Evolutionary conservation across 1,140 invertebrate genomes (phyloP), one percentile per base, ranked within the genome.

Genomic region (Zaprionus ornatus): DNA sequence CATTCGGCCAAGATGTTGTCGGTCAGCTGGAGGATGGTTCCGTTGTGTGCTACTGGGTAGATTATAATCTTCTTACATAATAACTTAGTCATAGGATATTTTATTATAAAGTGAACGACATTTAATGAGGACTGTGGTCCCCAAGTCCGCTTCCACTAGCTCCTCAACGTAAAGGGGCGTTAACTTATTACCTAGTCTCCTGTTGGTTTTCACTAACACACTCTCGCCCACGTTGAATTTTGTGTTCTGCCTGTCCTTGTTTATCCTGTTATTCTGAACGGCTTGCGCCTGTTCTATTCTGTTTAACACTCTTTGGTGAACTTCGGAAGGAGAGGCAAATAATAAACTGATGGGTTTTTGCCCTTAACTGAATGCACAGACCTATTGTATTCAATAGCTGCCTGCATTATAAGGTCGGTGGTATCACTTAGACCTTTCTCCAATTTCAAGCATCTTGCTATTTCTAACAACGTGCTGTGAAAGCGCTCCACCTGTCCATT

Each of bases 361-460:
- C 23, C 15, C 10, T 25, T 15, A 7, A 29, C 5, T 4, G 52
- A 25, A n/a, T 55, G 25, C 0, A 32, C n/a, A 4, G 25, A 29
- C 3, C 15, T 55, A 4, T 55, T 55, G 25, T 55, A 32, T n/a
- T 32, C 10, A n/a, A 32, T 17, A 12, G 5, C 6, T 55, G 52
- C 52, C 5, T 29, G 15, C 10, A n/a, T n/a, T n/a, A n/a, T n/a
- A n/a, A n/a, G n/a, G n/a, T n/a, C n/a, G n/a, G n/a, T n/a, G n/a
- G 55, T 60, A 29, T 68, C 65, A 9, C 29, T 19, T 48, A 59
- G 57, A 12, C 35, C 19, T 55, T 55, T 55, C 15, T 21, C 29
- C 0, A 64, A n/a, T n/a, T 64, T 54, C 5, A 54, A 17, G 25
- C 48, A 40, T 17, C 21, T 55, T 21, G 19, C 57, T 1, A 60